A percentile compares a stretch with the other conserved stretches of the same genome.
phyloP scores from a whole-genome alignment of 2,113 vertebrate species.

The Phalacrocorax pelagicus region DNA sequence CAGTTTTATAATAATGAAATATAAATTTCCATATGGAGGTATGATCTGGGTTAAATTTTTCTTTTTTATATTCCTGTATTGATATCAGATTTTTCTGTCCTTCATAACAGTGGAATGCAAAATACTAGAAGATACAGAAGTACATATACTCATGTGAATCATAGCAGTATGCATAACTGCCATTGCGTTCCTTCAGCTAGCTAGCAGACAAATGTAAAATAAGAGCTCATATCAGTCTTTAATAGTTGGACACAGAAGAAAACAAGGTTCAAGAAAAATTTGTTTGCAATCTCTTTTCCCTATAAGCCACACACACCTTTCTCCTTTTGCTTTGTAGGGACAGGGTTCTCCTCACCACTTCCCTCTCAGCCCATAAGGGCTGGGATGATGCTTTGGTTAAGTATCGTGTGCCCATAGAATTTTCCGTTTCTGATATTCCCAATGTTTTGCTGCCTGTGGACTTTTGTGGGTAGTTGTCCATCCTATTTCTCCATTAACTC shows the following conservation, averaged over 20 bases:
- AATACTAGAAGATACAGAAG: background rate
- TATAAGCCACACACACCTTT: background rate
- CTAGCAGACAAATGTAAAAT: background rate
- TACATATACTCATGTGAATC: background rate
- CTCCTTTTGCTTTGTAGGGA: background rate
- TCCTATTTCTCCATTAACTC: background rate
- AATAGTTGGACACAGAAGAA: background rate
- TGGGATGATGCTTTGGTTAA: background rate
- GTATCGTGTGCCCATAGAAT: background rate
- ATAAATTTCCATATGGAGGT: background rate
- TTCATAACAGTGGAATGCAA: background rate
- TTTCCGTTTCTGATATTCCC: background rate
- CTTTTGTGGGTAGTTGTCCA: background rate
- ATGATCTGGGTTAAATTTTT: background rate
- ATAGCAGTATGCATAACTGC: background rate
- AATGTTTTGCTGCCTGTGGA: background rate
- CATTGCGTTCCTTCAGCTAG: background rate
- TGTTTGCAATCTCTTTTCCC: background rate
- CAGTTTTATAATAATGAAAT: background rate
- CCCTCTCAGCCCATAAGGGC: background rate
- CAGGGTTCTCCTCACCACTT: background rate
- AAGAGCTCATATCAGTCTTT: background rate
- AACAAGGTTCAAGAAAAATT: background rate
- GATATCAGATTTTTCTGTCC: background rate
- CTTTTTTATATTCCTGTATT: background rate